These are phyloP conservation scores for Tursiops truncatus DNA, from an alignment of 2,113 vertebrate genomes.

Conservation along the genomic window DNA sequence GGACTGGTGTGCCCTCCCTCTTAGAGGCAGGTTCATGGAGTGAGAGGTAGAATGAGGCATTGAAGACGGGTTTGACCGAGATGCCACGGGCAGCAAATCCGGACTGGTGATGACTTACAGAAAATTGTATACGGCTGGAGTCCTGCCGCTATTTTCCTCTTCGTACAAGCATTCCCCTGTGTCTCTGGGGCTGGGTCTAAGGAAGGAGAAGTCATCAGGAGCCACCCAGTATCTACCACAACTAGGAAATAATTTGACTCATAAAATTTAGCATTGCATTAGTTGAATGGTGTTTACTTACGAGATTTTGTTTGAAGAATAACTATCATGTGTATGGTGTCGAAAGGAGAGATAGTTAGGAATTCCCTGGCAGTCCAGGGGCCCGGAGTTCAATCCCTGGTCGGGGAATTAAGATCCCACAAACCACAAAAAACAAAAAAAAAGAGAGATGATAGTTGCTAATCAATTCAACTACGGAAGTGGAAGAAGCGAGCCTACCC, in stretches of 20 bases:
- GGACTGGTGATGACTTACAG: background rate
- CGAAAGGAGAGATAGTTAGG: background rate
- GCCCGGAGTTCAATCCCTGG: background rate
- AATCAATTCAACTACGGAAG: background rate
- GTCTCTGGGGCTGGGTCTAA: background rate
- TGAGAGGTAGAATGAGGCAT: background rate
- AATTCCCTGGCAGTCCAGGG: background rate
- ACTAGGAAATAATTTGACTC: background rate
- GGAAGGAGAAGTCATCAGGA: background rate
- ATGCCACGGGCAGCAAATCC: background rate
- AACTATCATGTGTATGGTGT: background rate
- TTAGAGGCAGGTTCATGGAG: background rate
- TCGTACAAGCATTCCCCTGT: background rate
- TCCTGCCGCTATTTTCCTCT: background rate
- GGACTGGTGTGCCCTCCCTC: background rate
- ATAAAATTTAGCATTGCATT: background rate
- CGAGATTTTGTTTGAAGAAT: constrained; percentile 36
- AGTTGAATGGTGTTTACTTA: background rate
- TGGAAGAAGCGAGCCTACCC: background rate
- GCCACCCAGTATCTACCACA: background rate
- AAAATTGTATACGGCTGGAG: background rate
- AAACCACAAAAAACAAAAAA: background rate
- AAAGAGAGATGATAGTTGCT: background rate
- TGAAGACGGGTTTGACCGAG: background rate
- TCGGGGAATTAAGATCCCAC: background rate